phyloP scores from a whole-genome alignment of 2,888 invertebrate species.

The Alcis repandata region DNA sequence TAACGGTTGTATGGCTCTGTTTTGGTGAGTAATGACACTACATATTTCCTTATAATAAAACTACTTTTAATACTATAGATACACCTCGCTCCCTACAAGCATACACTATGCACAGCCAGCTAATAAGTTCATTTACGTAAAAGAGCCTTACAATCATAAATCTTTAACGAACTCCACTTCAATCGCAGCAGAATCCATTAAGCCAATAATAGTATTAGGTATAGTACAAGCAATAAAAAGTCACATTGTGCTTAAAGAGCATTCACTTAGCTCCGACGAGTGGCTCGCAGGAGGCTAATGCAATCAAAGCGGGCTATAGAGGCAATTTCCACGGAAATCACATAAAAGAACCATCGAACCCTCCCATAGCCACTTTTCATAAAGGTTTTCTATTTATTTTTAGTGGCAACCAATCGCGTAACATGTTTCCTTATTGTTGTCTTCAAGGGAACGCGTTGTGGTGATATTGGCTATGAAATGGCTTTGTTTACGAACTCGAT shows the following conservation, averaged over 20 bases:
- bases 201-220: conserved; percentile 47
- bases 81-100: too few relatives aligned
- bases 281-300: conserved; percentile 62
- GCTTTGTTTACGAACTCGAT: conserved; percentile 43
- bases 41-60: too few relatives aligned
- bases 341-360: conserved; percentile 62
- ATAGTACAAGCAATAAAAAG: conserved; percentile 51
- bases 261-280: conserved; percentile 55
- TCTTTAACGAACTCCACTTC: conserved; percentile 16
- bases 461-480: conserved; percentile 27
- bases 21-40: too few relatives aligned
- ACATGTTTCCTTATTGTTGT: conserved; percentile 43
- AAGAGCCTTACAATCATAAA: conserved; percentile 11
- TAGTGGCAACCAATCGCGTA: conserved; percentile 47
- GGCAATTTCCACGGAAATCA: conserved; percentile 69
- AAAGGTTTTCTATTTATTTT: conserved; percentile 61
- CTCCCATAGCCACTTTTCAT: conserved; percentile 54
- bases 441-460: conserved; percentile 26
- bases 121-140: neutral
- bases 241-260: conserved; percentile 56
- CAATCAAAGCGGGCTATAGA: conserved; percentile 67
- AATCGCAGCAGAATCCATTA: conserved; percentile 44
- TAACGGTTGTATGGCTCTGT: too few relatives aligned
- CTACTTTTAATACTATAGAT: too few relatives aligned
- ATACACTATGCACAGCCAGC: too few relatives aligned